Conservation (phyloP, 2,797 vertebrate species). For the Tiaroga cobitis region DNA sequence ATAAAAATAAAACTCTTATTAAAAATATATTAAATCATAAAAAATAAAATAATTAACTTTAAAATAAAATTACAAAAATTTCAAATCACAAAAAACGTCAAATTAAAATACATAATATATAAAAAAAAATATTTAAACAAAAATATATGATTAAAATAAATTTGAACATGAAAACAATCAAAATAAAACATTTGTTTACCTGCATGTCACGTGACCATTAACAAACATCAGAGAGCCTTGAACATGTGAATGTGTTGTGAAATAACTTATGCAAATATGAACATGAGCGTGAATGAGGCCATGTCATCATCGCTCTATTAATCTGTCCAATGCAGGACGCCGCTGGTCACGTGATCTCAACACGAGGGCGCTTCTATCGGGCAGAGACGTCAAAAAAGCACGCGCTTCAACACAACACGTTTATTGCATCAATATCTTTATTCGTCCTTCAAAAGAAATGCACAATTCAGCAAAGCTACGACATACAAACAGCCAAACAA, state of each 20-base stretch:
- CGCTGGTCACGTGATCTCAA: background rate
- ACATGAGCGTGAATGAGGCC: too few species aligned
- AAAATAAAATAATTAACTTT: background rate
- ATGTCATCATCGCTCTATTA: background rate
- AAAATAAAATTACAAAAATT: background rate
- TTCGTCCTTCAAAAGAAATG: conserved; percentile 85
- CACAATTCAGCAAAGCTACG: conserved; percentile 89
- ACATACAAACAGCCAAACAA: conserved; percentile 89
- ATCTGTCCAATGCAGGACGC: background rate
- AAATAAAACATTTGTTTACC: background rate
- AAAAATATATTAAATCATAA: too few species aligned
- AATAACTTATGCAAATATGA: too few species aligned
- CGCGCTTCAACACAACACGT: background rate
- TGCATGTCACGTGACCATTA: background rate
- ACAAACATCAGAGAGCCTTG: background rate
- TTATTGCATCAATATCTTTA: conserved; percentile 91
- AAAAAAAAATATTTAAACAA: too few species aligned
- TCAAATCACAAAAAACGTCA: background rate
- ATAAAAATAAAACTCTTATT: background rate
- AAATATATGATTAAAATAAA: background rate
- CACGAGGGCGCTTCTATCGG: too few species aligned
- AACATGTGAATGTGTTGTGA: background rate
- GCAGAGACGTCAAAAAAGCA: background rate
- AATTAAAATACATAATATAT: background rate
- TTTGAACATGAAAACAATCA: background rate